Evolutionary conservation across 2,113 vertebrate species (phyloP), one percentile per base, ranked within the genome.

Genomic region (Ptilorrhoa leucosticta): DNA sequence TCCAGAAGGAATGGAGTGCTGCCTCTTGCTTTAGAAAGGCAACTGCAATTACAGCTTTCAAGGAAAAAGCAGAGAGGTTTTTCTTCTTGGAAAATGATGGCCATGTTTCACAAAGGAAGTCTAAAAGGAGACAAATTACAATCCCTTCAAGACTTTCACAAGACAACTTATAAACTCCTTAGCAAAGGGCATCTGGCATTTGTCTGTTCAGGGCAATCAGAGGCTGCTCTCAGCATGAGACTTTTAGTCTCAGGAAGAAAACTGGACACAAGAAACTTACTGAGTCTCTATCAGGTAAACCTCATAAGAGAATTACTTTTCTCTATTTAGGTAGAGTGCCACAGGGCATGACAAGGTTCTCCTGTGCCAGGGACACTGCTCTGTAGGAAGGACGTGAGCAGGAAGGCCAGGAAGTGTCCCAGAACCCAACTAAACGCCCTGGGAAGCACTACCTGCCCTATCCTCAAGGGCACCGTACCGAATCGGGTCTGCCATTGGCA

Each of bases 401-500:
- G 26, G 31, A 88, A 86, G 40, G 87, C 3, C 73, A 56, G 21
- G n/a, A 57, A 65, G 20, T 4, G 8, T 33, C 37, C 53, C 27
- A 80, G 73, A 92, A 33, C 8, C 37, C 45, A 71, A 7, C 4
- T 23, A 48, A n/a, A 39, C 9, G 16, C 26, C 27, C 65, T 72
- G 9, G 3, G 31, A 87, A 85, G 58, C 37, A 76, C 13, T 11
- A 47, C 22, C 6, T 35, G 61, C 15, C 76, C 71, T 28, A 13
- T 7, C 7, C 69, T 65, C 20, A 42, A 45, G 40, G 63, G 28
- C 11, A 83, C 35, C 37, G 5, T 98, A 99, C 99, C 98, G 97
- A 98, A 93, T 99, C 99, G n/a, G 98, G 98, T 27, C 99, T 98
- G 75, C 99, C 99, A 81, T 99, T 98, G 47, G 99, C 99, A 96